Evolutionary conservation across 2,113 vertebrate species (phyloP).

Genomic region (Himantopus leucocephalus): DNA sequence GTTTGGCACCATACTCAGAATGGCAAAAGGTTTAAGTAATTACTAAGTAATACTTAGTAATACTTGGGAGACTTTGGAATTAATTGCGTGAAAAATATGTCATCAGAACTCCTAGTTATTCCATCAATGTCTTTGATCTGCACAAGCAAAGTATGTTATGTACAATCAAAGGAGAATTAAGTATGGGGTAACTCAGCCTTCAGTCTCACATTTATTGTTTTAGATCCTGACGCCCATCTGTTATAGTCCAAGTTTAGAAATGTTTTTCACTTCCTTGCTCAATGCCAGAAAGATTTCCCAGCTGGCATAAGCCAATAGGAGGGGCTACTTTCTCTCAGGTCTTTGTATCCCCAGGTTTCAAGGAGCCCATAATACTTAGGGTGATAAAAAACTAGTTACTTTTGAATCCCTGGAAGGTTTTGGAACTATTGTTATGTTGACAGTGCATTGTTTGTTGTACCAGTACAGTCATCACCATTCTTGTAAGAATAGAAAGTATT

Average conservation of each 20-base stretch:
- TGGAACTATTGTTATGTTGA: neutral
- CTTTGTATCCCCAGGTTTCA: neutral
- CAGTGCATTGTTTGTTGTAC: neutral
- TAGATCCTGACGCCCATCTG: neutral
- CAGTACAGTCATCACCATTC: neutral
- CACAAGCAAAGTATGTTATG: fast-evolving
- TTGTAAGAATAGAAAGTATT: neutral
- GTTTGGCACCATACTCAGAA: neutral
- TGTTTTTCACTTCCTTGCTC: neutral
- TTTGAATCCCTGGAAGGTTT: neutral
- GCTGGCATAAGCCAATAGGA: neutral
- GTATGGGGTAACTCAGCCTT: neutral
- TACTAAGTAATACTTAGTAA: neutral
- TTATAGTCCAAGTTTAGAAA: neutral
- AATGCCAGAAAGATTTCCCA: neutral
- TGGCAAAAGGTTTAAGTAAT: neutral
- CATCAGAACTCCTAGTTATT: neutral
- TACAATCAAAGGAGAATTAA: neutral
- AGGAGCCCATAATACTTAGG: neutral
- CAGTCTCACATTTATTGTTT: neutral
- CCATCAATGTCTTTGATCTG: neutral
- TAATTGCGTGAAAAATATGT: neutral
- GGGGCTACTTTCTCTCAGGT: neutral
- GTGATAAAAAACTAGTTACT: neutral
- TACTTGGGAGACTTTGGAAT: neutral